Conservation (phyloP, 2,113 vertebrate species). For the Tupaia chinensis region DNA sequence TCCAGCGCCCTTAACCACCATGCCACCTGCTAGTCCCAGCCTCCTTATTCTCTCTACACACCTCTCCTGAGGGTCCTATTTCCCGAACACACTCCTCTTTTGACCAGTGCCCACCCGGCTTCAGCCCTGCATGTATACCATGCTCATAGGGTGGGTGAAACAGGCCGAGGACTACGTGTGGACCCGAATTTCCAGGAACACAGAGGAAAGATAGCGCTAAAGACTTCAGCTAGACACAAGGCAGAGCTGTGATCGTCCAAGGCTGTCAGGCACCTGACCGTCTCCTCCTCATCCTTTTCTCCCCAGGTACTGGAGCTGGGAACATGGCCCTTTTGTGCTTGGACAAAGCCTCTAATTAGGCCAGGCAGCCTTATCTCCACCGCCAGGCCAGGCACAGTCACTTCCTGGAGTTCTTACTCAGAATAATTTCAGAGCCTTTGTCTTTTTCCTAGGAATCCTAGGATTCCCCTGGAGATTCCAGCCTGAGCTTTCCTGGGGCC, state of each 20-base stretch:
- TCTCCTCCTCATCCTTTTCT: neutral
- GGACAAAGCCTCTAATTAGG: neutral
- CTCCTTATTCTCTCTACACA: too few relatives aligned
- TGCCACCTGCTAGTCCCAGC: neutral
- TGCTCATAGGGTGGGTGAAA: neutral
- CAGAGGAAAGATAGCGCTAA: neutral
- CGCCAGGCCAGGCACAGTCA: neutral
- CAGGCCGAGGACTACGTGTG: neutral
- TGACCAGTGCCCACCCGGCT: fast-evolving
- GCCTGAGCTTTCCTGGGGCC: neutral
- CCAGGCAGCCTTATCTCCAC: neutral
- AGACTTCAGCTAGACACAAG: neutral
- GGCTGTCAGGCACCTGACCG: neutral
- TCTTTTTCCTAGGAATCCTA: neutral
- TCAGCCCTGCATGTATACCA: neutral
- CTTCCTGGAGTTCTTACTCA: neutral
- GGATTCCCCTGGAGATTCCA: neutral
- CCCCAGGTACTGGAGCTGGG: neutral
- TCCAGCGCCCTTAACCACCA: too few relatives aligned
- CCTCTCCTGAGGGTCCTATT: neutral
- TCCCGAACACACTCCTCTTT: neutral
- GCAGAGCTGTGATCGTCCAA: neutral
- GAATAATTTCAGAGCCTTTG: neutral
- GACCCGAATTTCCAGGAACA: neutral
- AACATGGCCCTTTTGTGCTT: neutral